phyloP scores from a whole-genome alignment of 2,113 vertebrate species.

The Prionailurus viverrinus region DNA sequence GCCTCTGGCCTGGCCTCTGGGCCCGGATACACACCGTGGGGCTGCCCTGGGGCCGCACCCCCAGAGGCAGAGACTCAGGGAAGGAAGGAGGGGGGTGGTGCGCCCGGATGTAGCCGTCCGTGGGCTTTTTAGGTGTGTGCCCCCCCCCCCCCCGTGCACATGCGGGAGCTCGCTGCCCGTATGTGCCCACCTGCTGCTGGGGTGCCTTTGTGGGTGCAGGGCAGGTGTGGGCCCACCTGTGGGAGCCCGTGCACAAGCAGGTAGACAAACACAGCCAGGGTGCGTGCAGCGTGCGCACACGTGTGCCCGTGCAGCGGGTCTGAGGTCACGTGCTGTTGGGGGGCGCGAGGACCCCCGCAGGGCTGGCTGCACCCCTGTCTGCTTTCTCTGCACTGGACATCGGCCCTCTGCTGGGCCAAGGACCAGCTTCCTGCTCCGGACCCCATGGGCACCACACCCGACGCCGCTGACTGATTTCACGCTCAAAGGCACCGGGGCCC shows the following conservation, averaged over 20 bases:
- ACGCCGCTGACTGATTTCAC: slow-evolving; percentile 82
- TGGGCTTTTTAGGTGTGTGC: fast-evolving
- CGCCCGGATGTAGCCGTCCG: fast-evolving
- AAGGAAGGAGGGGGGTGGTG: neutral
- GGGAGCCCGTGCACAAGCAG: fast-evolving
- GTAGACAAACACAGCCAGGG: fast-evolving
- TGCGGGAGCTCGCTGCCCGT: no score
- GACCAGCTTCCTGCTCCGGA: slow-evolving; percentile 86
- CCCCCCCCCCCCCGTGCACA: neutral
- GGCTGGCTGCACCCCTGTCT: slow-evolving; percentile 77
- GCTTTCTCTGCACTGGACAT: slow-evolving; percentile 80
- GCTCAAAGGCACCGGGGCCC: slow-evolving; percentile 77
- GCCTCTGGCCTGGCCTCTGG: neutral
- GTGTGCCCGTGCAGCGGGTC: neutral
- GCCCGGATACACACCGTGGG: fast-evolving
- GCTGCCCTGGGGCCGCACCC: fast-evolving
- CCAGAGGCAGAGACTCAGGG: neutral
- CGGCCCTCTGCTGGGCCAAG: slow-evolving; percentile 82
- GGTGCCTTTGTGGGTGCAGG: neutral
- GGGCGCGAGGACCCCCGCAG: neutral
- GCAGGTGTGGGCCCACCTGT: fast-evolving
- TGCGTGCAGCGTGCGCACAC: neutral
- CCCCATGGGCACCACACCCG: slow-evolving; percentile 87
- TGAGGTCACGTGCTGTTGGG: neutral
- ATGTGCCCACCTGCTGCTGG: neutral